These are phyloP conservation scores for Drosophila tropicalis DNA, from an alignment of 1,140 invertebrate genomes.

Conservation along the genomic window DNA sequence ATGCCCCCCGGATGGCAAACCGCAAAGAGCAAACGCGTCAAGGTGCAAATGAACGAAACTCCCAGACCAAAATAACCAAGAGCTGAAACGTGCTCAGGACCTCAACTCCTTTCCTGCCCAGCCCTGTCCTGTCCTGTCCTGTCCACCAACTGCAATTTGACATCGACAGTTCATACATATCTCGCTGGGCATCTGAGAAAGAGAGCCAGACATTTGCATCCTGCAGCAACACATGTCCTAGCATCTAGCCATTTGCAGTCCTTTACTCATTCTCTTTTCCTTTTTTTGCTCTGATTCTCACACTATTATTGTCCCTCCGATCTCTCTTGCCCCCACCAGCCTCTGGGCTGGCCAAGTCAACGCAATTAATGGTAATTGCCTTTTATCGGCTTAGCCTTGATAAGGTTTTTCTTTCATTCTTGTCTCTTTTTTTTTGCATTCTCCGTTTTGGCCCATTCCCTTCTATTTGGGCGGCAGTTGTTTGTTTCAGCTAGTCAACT, in stretches of 20 bases:
- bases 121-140: too few relatives aligned
- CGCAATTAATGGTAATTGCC: constrained; percentile 81
- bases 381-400: constrained; percentile 81
- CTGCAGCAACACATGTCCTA: constrained; percentile 57
- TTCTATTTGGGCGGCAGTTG: neutral
- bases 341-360: constrained; percentile 62
- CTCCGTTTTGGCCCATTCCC: neutral
- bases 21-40: constrained; percentile 70
- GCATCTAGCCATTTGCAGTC: neutral
- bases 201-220: constrained; percentile 65
- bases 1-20: constrained; percentile 48
- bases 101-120: too few relatives aligned
- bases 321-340: neutral
- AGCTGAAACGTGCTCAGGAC: constrained; percentile 34
- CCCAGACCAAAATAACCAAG: constrained; percentile 31
- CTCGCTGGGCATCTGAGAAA: constrained; percentile 37
- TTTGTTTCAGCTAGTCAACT: constrained; percentile 18
- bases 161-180: constrained; percentile 67
- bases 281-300: constrained; percentile 26
- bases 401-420: constrained; percentile 59
- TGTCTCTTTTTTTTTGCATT: constrained; percentile 18
- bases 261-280: neutral
- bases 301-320: constrained; percentile 39
- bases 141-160: constrained; percentile 18
- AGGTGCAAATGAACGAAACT: constrained; percentile 70